These are phyloP conservation scores for Polyommatus iphigenia DNA, from an alignment of 2,888 invertebrate species.

Conservation along the genomic window DNA sequence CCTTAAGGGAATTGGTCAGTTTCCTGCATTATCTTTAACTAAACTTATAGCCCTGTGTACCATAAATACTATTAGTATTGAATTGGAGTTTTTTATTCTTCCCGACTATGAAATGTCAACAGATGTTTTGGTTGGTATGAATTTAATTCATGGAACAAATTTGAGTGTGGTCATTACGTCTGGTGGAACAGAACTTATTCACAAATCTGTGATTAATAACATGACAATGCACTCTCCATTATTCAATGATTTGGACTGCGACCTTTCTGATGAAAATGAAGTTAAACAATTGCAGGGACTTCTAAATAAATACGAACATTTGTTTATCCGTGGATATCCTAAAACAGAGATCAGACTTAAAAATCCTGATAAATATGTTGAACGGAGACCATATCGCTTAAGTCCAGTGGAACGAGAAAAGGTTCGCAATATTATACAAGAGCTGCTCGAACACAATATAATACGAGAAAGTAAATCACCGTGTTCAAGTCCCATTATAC, in stretches of 20 bases:
- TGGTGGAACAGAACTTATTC: background rate
- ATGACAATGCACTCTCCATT: background rate
- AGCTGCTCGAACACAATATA: constrained; percentile 45
- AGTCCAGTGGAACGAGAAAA: constrained; percentile 46
- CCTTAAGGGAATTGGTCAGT: constrained; percentile 33
- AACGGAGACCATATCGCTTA: constrained; percentile 46
- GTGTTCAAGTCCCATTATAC: constrained; percentile 47
- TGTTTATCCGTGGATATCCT: constrained; percentile 44
- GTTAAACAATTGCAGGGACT: constrained; percentile 33
- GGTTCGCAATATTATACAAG: constrained; percentile 43
- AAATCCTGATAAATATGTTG: constrained; percentile 43
- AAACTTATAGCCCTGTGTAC: constrained; percentile 32
- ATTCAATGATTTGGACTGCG: constrained; percentile 34
- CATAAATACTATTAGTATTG: constrained; percentile 33
- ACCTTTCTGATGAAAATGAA: constrained; percentile 33
- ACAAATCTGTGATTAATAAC: no score
- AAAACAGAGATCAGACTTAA: constrained; percentile 42
- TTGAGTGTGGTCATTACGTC: constrained; percentile 31
- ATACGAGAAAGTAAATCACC: constrained; percentile 33
- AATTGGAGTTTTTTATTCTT: constrained; percentile 33
- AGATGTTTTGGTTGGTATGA: constrained; percentile 35
- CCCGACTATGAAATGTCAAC: constrained; percentile 36
- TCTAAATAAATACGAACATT: constrained; percentile 42
- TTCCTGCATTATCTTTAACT: constrained; percentile 33
- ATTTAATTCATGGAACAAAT: constrained; percentile 32